Conservation (phyloP, 2,888 invertebrate species). For the Sicus ferrugineus region DNA sequence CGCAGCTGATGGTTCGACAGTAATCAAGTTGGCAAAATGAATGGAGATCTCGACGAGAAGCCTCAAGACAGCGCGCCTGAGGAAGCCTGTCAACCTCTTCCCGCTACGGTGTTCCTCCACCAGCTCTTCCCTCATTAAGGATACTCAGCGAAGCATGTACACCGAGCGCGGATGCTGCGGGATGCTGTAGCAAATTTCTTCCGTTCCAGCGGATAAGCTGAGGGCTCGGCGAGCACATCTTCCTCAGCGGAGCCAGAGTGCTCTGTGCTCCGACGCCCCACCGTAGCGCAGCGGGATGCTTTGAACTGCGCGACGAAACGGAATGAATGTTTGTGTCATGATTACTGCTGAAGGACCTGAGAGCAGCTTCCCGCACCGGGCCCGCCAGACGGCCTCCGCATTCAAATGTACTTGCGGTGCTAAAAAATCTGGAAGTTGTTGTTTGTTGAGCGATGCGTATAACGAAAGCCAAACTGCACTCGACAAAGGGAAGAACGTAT, state of each 20-base stretch:
- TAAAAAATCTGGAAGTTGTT: conserved; percentile 32
- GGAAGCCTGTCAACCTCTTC: background rate
- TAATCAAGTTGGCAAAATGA: conserved; percentile 17
- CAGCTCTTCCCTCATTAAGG: conserved; percentile 29
- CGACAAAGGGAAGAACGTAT: conserved; percentile 13
- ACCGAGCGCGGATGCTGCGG: conserved; percentile 36
- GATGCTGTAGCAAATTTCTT: conserved; percentile 43
- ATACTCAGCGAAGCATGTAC: conserved; percentile 40
- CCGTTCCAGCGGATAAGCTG: conserved; percentile 40
- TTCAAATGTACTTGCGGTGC: conserved; percentile 24
- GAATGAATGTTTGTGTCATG: conserved; percentile 50
- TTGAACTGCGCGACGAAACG: conserved; percentile 57
- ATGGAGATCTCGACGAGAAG: background rate
- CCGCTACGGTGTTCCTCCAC: conserved; percentile 17
- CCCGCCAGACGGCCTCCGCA: background rate
- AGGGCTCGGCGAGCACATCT: conserved; percentile 24
- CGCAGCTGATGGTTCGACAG: conserved; percentile 23
- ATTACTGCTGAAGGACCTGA: conserved; percentile 30
- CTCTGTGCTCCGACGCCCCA: conserved; percentile 46
- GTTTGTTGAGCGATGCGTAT: conserved; percentile 50
- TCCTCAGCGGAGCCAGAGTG: conserved; percentile 35
- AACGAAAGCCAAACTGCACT: conserved; percentile 41
- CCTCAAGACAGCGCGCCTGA: background rate
- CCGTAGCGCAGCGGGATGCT: conserved; percentile 21
- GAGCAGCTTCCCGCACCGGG: conserved; percentile 10